Base-by-base conservation (phyloP, 1,140 invertebrate species). In the Capitella teleta region DNA sequence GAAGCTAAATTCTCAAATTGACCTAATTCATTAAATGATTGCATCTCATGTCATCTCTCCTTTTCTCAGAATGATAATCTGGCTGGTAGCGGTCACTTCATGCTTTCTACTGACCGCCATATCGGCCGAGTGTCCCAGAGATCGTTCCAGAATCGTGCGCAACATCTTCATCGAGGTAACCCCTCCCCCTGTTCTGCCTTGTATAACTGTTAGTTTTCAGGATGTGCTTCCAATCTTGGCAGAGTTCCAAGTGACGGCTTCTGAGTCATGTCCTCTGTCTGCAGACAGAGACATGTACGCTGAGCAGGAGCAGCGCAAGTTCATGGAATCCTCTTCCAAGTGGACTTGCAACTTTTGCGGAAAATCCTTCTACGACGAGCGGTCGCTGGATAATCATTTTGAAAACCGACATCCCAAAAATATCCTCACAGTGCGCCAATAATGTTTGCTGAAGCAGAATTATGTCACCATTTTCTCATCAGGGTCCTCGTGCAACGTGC, bases 341-440 rank as follows among this genome's bases (percentile, higher is more conserved):
- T 93, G 88, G 88, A 85, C 83, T 1, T 95, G 91, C 67, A 81
- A 84, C 30, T 80, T 88, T 51, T 94, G 91, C 74, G 89, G 89
- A 47, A 90, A 93, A 74, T 85, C 84, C 28, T 94, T 95, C 69
- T 83, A 86, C 67, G 83, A 86, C 61, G 87, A 93, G 66, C 80
- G 83, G 67, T 84, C 84, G 69, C 74, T 95, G 53, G 89, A 92
- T 67, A 76, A 79, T 50, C 90, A 95, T 70, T 90, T 93, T 76
- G 86, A 89, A 74, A 84, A 84, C 70, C 80, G 85, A 59, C 90
- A 95, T 73, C 81, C 82, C 70, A 81, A 81, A 62, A 78, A 84
- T 65, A 82, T 91, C 45, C 19, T 18, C 25, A 5, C 28, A 8
- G 43, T 28, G 23, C 19, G 18, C 14, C 12, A 3, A 12, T 30